Conservation (phyloP, 1,140 invertebrate genomes). For the Magallana gigas region DNA sequence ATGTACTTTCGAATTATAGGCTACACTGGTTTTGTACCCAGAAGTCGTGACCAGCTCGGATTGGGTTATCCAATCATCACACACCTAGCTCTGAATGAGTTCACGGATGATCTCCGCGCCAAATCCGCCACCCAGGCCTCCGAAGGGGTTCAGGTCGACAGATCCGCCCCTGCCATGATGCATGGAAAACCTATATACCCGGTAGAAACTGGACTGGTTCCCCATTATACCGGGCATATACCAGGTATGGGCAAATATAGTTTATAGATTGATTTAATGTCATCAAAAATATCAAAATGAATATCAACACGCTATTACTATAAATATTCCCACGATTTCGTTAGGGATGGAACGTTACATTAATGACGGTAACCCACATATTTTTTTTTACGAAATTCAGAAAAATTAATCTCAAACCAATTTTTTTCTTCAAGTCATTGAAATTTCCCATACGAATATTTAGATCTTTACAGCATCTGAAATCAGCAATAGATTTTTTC, state of each 20-base stretch:
- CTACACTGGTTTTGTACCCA: conserved; percentile 71
- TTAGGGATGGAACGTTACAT: too few species aligned
- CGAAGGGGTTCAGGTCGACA: conserved; percentile 45
- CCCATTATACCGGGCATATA: conserved; percentile 74
- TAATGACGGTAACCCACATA: too few species aligned
- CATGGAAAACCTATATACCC: conserved; percentile 70
- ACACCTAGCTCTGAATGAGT: conserved; percentile 69
- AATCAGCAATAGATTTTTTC: too few species aligned
- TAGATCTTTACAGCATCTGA: too few species aligned
- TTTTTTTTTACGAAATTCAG: too few species aligned
- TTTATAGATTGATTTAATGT: too few species aligned
- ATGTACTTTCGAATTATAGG: conserved; percentile 46
- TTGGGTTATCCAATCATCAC: conserved; percentile 71
- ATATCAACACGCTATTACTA: too few species aligned
- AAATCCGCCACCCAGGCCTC: conserved; percentile 22
- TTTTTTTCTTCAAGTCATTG: too few species aligned
- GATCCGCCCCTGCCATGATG: background rate
- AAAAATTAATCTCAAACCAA: too few species aligned
- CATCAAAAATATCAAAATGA: too few species aligned
- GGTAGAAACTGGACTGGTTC: conserved; percentile 67
- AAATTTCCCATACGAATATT: too few species aligned
- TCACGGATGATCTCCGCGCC: conserved; percentile 64
- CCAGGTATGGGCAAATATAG: conserved; percentile 61
- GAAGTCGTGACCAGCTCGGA: conserved; percentile 65
- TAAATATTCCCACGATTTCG: too few species aligned